A percentile compares a stretch with the other conserved stretches of the same genome.
These are phyloP conservation scores for Hirtodrosophila cameraria DNA, from an alignment of 2,888 invertebrate genomes.

Conservation along the genomic window DNA sequence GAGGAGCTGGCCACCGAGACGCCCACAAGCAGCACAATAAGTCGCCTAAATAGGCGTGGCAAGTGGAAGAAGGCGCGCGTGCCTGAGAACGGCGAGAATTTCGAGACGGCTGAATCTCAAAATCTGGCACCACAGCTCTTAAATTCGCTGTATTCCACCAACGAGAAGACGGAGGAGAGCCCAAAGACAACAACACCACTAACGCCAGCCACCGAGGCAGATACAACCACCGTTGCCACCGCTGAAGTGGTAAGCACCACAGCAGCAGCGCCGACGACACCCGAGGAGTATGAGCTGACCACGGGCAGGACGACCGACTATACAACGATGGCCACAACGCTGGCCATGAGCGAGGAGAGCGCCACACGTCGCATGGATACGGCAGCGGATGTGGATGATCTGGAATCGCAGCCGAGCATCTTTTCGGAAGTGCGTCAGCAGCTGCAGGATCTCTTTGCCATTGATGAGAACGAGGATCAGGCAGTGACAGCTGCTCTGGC, in stretches of 20 bases:
- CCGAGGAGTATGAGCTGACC: constrained; percentile 68
- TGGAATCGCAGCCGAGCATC: constrained; percentile 82
- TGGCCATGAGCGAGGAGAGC: constrained; percentile 62
- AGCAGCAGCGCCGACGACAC: constrained; percentile 73
- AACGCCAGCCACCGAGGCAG: constrained; percentile 45
- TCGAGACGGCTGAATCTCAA: constrained; percentile 92
- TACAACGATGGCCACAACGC: constrained; percentile 62
- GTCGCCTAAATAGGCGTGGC: constrained; percentile 86
- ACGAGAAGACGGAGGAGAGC: constrained; percentile 74
- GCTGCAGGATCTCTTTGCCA: constrained; percentile 82
- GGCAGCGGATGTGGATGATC: constrained; percentile 77
- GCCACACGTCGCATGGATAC: constrained; percentile 80
- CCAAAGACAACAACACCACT: constrained; percentile 62
- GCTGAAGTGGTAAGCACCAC: constrained; percentile 80
- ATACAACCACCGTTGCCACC: constrained; percentile 30
- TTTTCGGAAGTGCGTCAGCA: constrained; percentile 83
- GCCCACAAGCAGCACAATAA: constrained; percentile 68
- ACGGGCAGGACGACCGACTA: constrained; percentile 50
- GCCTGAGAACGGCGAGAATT: constrained; percentile 86
- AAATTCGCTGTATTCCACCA: constrained; percentile 83
- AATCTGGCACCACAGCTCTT: constrained; percentile 86
- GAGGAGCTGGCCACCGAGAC: constrained; percentile 69
- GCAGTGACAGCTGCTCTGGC: constrained; percentile 74
- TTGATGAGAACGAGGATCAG: constrained; percentile 78
- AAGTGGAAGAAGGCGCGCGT: constrained; percentile 90